phyloP scores from a whole-genome alignment of 2,888 invertebrate genomes.

The Spicauda simplicius region DNA sequence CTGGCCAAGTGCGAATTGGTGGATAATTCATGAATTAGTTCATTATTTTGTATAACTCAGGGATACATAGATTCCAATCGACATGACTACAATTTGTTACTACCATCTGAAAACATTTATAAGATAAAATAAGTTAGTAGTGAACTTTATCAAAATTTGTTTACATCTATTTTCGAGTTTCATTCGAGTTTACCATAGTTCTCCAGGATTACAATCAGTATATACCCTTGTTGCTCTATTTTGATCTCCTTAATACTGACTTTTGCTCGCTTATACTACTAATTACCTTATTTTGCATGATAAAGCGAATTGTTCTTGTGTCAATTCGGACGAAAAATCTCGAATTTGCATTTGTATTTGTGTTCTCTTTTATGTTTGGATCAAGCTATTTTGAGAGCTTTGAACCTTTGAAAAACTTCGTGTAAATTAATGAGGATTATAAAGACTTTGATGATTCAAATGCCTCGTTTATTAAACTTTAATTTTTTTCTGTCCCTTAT shows the following conservation, averaged over 20 bases:
- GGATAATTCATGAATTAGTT: no score
- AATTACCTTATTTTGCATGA: constrained; percentile 37
- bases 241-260: constrained; percentile 35
- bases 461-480: no score
- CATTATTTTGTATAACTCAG: no score
- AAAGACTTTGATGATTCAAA: no score
- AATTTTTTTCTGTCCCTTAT: no score
- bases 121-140: neutral
- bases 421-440: no score
- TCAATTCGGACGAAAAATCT: constrained; percentile 35
- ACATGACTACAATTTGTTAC: no score
- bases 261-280: constrained; percentile 34
- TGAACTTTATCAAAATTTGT: neutral
- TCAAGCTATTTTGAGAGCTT: neutral
- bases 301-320: constrained; percentile 33
- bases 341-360: constrained; percentile 27
- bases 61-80: no score
- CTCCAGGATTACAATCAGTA: constrained; percentile 19
- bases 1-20: no score
- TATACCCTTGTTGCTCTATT: constrained; percentile 28
- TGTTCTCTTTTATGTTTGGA: constrained; percentile 19
- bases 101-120: no score
- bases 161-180: constrained; percentile 5
- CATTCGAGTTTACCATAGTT: constrained; percentile 19
- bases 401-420: neutral